These are phyloP conservation scores for Calidris pugnax DNA, from an alignment of 2,113 vertebrate genomes.

Conservation along the genomic window DNA sequence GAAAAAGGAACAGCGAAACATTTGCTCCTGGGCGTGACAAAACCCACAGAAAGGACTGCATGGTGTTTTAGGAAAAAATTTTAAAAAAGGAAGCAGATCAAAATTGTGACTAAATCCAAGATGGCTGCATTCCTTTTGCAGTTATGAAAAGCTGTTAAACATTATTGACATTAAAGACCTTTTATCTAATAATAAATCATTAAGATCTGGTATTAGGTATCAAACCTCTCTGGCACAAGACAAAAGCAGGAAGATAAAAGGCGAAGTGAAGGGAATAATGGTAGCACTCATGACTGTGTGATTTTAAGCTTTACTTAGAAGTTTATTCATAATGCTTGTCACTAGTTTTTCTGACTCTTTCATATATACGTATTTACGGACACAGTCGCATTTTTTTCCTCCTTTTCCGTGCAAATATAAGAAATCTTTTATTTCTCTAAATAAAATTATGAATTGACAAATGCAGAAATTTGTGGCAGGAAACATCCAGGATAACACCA, in stretches of 20 bases:
- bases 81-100: neutral
- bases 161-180: neutral
- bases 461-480: neutral
- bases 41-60: neutral
- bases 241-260: neutral
- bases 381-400: neutral
- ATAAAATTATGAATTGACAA: neutral
- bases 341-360: neutral
- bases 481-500: neutral
- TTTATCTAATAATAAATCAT: neutral
- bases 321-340: neutral
- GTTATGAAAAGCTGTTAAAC: neutral
- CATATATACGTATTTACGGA: neutral
- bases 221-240: neutral
- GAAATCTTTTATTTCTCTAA: neutral
- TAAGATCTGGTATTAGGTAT: neutral
- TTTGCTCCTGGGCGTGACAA: neutral
- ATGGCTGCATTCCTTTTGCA: neutral
- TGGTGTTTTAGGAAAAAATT: neutral
- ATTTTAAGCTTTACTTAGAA: neutral
- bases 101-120: neutral
- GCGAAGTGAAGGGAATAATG: neutral
- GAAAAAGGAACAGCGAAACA: slow-evolving; percentile 17
- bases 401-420: neutral
- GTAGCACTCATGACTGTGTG: neutral